Evolutionary conservation across 2,113 vertebrate species (phyloP), one percentile per base, ranked within the genome.

Genomic region (Rhagologus leucostigma): DNA sequence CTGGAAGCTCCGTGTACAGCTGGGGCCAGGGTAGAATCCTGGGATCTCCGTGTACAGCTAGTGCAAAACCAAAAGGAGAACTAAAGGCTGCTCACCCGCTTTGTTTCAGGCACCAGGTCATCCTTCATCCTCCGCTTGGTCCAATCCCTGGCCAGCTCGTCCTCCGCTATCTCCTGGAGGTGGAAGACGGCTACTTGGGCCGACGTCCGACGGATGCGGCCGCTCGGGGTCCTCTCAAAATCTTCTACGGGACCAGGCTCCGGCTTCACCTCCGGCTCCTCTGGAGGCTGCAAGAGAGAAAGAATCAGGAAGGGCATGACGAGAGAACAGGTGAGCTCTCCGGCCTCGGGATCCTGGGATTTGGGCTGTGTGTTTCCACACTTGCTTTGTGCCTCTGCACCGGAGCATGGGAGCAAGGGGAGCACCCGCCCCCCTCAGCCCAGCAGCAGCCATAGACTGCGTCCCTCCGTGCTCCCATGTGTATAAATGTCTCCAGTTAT

Each of bases 121-220:
- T 99, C 99, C 97, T 99, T 99, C 98, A 99, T 99, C 95, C 99
- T 99, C 30, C 99, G 97, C 94, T 99, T 99, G 89, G 98, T 99
- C 99, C 99, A 99, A 53, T 99, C 99, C 89, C 97, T 99, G 78
- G 99, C 98, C 30, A 99, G 98, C 90, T 99, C 99, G 0, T 99
- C 99, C 92, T 99, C 99, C 0, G 99, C 99, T 10, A 99, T 99
- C 97, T 99, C 99, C 96, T 99, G 99, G 60, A 99, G 98, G 96
- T 99, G 99, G 97, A 99, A 99, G 46, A 99, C 99, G 0, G 99
- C 99, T 0, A 99, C 99, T 94, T 99, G 99, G 75, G 99, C 99
- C 0, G 99, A 99, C 0, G 98, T 99, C 60, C 99, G 99, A 52
- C 99, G 98, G 95, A 99, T 98, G 67, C 99, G 98, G 63, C 99